phyloP scores from a whole-genome alignment of 2,797 vertebrate species.

The Paguma larvata region DNA sequence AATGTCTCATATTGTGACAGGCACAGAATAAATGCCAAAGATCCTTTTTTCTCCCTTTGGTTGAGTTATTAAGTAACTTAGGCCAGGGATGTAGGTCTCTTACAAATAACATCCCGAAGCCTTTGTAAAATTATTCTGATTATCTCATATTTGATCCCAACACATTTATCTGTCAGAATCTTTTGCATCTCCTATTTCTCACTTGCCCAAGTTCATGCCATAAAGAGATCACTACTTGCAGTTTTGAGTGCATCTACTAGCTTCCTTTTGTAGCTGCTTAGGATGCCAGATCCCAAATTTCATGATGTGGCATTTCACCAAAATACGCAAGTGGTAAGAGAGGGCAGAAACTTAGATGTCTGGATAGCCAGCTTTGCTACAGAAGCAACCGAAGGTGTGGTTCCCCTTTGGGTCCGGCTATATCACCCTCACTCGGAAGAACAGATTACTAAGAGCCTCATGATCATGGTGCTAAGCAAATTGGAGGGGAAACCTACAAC shows the following conservation, averaged over 20 bases:
- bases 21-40: neutral
- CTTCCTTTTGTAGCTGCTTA: neutral
- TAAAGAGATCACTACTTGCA: neutral
- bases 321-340: neutral
- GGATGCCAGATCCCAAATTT: neutral
- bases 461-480: neutral
- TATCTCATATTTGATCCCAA: neutral
- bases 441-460: accelerated
- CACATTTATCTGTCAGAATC: neutral
- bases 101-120: neutral
- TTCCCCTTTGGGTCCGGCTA: too few relatives aligned
- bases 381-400: neutral
- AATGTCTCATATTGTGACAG: neutral
- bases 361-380: neutral
- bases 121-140: neutral
- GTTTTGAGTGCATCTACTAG: neutral
- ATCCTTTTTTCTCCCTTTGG: neutral
- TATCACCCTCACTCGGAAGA: accelerated
- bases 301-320: neutral
- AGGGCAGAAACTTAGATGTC: neutral
- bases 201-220: neutral
- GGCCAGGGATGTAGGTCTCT: neutral
- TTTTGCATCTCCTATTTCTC: neutral
- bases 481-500: neutral
- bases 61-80: neutral